Evolutionary conservation across 2,888 invertebrate genomes (phyloP).

Genomic region (Auanema sp.): DNA sequence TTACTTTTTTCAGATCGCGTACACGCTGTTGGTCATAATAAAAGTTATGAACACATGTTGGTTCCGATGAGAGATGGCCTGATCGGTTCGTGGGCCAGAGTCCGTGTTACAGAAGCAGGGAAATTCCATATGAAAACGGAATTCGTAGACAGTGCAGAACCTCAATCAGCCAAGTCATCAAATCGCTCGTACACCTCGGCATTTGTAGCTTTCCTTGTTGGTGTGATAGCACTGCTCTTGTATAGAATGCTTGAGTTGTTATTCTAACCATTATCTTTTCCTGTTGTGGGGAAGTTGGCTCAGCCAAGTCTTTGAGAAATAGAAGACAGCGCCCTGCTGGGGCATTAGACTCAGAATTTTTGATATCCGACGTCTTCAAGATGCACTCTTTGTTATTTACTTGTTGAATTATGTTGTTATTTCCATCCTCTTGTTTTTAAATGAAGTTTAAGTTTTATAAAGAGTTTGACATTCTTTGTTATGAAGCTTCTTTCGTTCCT

Average conservation of each 20-base stretch:
- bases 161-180: neutral
- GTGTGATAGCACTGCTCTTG: neutral
- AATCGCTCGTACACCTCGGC: neutral
- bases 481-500: no score
- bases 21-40: constrained; percentile 91
- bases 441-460: no score
- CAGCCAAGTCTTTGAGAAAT: no score
- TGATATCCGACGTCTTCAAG: no score
- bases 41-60: constrained; percentile 83
- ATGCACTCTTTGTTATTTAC: no score
- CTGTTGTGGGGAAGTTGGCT: no score
- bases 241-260: neutral
- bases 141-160: constrained; percentile 8
- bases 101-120: constrained; percentile 47
- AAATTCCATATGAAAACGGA: constrained; percentile 60
- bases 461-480: no score
- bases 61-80: constrained; percentile 37
- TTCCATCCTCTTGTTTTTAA: no score
- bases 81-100: constrained; percentile 50
- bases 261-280: no score
- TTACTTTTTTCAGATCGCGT: constrained; percentile 73
- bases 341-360: no score
- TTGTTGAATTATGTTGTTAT: no score
- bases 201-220: neutral
- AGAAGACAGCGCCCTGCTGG: no score